A percentile compares a stretch with the other conserved stretches of the same genome.
phyloP scores from a whole-genome alignment of 2,797 vertebrate genomes.

The Acomys russatus region DNA sequence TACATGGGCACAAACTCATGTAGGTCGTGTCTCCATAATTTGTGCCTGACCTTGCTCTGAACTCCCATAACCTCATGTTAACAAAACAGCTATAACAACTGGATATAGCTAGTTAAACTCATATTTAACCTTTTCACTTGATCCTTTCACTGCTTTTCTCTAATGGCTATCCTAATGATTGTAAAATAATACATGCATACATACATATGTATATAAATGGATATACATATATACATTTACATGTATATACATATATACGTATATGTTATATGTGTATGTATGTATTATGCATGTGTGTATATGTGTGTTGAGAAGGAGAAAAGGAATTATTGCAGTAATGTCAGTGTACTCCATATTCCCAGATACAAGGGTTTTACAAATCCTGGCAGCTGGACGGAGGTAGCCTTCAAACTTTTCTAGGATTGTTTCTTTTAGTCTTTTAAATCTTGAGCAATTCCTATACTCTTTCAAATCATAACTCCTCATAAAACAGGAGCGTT shows the following conservation, averaged over 20 bases:
- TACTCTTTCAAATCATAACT: slow-evolving; percentile 25
- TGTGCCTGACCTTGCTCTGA: neutral
- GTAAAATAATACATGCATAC: neutral
- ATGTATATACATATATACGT: too few species aligned
- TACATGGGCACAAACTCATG: neutral
- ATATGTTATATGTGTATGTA: too few species aligned
- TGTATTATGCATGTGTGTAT: too few species aligned
- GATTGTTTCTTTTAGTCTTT: neutral
- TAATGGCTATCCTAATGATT: slow-evolving; percentile 39
- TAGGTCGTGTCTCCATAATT: slow-evolving; percentile 1
- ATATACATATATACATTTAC: too few species aligned
- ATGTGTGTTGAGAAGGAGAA: neutral
- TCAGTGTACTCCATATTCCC: neutral
- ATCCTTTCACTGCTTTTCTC: neutral
- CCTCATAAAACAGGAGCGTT: neutral
- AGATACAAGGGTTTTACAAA: slow-evolving; percentile 4
- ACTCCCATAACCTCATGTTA: neutral
- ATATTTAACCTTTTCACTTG: neutral
- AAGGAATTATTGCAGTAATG: rapidly evolving
- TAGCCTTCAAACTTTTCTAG: neutral
- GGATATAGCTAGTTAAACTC: neutral
- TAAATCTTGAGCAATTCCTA: neutral
- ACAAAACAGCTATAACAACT: neutral
- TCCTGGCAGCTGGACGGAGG: neutral
- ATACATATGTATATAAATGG: too few species aligned